Base-by-base conservation (phyloP, 2,888 invertebrate genomes). In the Cyclophora punctaria region DNA sequence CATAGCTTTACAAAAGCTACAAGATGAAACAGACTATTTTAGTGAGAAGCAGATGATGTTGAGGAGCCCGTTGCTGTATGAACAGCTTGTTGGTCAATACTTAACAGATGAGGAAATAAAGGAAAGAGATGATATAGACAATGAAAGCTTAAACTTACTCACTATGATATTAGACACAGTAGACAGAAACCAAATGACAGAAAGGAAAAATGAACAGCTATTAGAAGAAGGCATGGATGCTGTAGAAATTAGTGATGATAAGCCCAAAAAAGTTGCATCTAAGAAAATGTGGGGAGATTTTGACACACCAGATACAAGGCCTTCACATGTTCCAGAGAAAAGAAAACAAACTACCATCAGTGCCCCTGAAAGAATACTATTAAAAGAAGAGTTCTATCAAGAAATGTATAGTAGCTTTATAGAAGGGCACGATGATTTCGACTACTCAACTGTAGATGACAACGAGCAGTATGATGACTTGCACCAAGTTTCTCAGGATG, bases 11-110 rank as follows among this genome's bases (percentile, higher is more conserved):
- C 91, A 94, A 65, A 90, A 92, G 66, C 78, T 98, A 58, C 86
- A 94, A 42, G 83, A 90, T 48, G 91, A 92, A 57, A 90, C 92
- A 6, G 90, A 91, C 61, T 98, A 98, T 79, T 98, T 98, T 69
- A 94, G 94, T 73, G 97, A 98, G 75, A 92, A 92, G 54, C 95
- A 96, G 88, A 98, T 98, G 98, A 96, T 96, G 92, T 93, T 92
- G 61, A 86, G 98, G 53, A 96, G 97, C 77, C 98, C 98, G 1
- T 87, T 95, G 48, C 80, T 98, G 0, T 98, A 96, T 81, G 96
- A 98, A 58, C 95, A 97, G 67, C 85, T 98, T 60, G 90, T 98
- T 44, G 98, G 97, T 0, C 94, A 94, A 67, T 97, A 94, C 77
- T 78, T 98, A 59, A 93, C 94, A 3, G 92, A 93, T 51, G 92